phyloP scores from a whole-genome alignment of 2,888 invertebrate species.

The Troides helena region DNA sequence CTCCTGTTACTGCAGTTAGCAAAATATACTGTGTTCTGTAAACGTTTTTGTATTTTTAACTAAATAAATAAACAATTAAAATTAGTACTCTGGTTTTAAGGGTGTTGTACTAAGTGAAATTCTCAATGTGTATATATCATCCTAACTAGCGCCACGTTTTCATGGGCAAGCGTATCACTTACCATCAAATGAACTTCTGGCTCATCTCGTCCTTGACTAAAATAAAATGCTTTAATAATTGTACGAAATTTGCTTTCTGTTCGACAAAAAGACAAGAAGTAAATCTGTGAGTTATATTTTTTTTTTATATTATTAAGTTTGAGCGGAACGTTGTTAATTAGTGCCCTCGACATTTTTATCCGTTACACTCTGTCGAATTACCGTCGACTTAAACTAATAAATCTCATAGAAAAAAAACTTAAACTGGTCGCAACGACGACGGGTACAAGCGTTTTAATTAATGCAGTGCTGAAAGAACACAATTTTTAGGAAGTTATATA shows the following conservation, averaged over 20 bases:
- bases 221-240: constrained; percentile 7
- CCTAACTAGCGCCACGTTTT: too few species aligned
- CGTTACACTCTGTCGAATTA: constrained; percentile 29
- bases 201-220: too few species aligned
- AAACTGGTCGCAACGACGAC: constrained; percentile 6
- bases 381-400: constrained; percentile 23
- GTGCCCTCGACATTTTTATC: constrained; percentile 29
- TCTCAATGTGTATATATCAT: too few species aligned
- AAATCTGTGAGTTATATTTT: constrained; percentile 14
- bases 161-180: too few species aligned
- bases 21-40: too few species aligned
- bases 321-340: constrained; percentile 28
- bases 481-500: background rate
- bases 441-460: background rate
- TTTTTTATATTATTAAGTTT: constrained; percentile 27
- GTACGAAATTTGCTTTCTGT: constrained; percentile 15
- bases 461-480: background rate
- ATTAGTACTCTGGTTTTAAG: too few species aligned
- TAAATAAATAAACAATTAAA: too few species aligned
- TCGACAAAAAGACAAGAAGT: constrained; percentile 13
- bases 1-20: too few species aligned
- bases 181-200: too few species aligned
- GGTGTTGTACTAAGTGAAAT: too few species aligned
- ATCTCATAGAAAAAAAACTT: constrained; percentile 9
- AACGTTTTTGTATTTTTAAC: too few species aligned